Evolutionary conservation across 2,113 vertebrate genomes (phyloP).

Genomic region (Serinus canaria): DNA sequence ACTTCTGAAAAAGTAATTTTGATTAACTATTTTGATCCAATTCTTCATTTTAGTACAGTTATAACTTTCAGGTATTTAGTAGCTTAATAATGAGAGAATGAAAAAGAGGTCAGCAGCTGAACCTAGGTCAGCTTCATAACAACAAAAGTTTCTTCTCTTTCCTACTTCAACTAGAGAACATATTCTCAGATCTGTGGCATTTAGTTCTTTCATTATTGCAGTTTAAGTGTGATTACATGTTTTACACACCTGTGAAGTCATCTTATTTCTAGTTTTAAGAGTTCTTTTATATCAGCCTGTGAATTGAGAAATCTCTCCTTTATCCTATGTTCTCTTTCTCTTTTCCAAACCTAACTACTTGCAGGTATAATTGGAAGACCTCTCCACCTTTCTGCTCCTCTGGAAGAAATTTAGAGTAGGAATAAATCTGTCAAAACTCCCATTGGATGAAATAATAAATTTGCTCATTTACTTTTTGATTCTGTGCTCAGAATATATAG

Average conservation of each 20-base stretch:
- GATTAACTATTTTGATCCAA: constrained; percentile 15
- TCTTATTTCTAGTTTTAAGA: not conserved
- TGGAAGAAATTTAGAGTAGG: constrained; percentile 36
- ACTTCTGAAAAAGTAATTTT: not conserved
- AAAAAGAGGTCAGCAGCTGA: constrained; percentile 42
- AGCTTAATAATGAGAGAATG: constrained; percentile 35
- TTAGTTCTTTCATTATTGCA: constrained; percentile 49
- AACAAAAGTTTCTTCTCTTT: constrained; percentile 33
- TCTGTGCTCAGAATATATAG: not conserved
- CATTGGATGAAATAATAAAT: constrained; percentile 26
- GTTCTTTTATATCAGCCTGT: not conserved
- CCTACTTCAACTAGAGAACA: constrained; percentile 1
- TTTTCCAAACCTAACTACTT: constrained; percentile 8
- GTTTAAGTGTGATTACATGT: constrained; percentile 13
- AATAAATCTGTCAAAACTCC: constrained; percentile 37
- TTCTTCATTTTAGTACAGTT: constrained; percentile 27
- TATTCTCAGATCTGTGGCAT: not conserved
- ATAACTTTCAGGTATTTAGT: constrained; percentile 52
- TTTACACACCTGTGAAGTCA: not conserved
- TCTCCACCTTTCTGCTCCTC: constrained; percentile 9
- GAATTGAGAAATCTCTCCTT: not conserved
- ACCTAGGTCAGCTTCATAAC: constrained; percentile 39
- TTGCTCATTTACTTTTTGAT: constrained; percentile 12
- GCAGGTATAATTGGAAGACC: constrained; percentile 6
- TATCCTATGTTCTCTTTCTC: not conserved